These are phyloP conservation scores for Drosophila setosimentum DNA, from an alignment of 2,888 invertebrate species.

Conservation along the genomic window DNA sequence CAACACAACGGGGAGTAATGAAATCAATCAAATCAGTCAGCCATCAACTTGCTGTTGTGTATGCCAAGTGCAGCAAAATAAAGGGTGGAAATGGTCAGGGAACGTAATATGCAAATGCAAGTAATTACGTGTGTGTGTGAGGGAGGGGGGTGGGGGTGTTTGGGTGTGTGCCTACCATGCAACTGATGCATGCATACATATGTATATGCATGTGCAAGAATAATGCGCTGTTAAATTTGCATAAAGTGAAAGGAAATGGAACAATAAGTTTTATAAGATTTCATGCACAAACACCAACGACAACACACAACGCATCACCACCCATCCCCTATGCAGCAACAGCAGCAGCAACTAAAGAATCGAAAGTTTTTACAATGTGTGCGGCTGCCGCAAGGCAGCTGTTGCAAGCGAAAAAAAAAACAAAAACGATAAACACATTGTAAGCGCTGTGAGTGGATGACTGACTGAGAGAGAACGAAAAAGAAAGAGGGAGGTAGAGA, in stretches of 20 bases:
- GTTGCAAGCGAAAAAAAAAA: slow-evolving; percentile 44
- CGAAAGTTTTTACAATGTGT: slow-evolving; percentile 69
- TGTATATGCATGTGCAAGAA: slow-evolving; percentile 45
- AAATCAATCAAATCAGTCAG: slow-evolving; percentile 63
- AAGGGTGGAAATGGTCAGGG: neutral
- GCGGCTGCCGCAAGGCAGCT: slow-evolving; percentile 60
- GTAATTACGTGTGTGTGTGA: slow-evolving; percentile 15
- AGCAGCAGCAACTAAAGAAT: slow-evolving; percentile 55
- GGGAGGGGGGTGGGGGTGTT: slow-evolving; percentile 10
- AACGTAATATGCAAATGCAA: slow-evolving; percentile 49
- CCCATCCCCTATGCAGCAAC: slow-evolving; percentile 3
- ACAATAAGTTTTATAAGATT: slow-evolving; percentile 76
- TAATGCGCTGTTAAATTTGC: slow-evolving; percentile 71
- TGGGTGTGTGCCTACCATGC: slow-evolving; percentile 15
- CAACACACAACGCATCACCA: neutral
- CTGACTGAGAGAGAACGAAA: neutral
- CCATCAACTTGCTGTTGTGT: slow-evolving; percentile 19
- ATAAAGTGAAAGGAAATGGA: slow-evolving; percentile 77
- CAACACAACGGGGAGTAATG: slow-evolving; percentile 34
- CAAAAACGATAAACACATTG: slow-evolving; percentile 52
- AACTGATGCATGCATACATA: slow-evolving; percentile 14
- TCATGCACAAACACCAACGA: slow-evolving; percentile 20
- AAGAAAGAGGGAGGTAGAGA: neutral
- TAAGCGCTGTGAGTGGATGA: slow-evolving; percentile 33
- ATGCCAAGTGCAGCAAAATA: neutral